Evolutionary conservation across 1,140 invertebrate species (phyloP).

Genomic region (Pentalonia nigronervosa): DNA sequence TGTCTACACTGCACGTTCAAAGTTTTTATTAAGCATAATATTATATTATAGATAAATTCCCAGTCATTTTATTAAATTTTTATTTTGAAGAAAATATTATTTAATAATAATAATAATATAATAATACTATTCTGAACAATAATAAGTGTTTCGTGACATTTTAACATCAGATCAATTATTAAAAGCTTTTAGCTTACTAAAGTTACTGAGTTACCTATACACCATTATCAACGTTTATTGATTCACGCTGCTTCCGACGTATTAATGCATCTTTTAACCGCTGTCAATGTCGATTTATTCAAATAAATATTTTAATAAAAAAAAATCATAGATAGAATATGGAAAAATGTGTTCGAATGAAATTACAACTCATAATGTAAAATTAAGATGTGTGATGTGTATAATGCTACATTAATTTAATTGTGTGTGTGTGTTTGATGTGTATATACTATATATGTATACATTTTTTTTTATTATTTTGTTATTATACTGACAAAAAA

Average conservation of each 20-base stretch:
- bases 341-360: neutral
- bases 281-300: neutral
- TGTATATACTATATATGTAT: neutral
- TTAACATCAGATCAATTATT: constrained; percentile 1
- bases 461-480: neutral
- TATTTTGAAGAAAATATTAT: neutral
- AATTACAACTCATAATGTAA: neutral
- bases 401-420: neutral
- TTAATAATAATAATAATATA: neutral
- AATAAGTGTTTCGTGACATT: neutral
- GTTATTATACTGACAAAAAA: neutral
- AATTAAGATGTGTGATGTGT: neutral
- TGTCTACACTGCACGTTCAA: neutral
- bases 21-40: neutral
- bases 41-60: neutral
- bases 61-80: neutral
- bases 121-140: neutral
- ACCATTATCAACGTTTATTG: neutral
- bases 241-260: neutral
- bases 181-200: neutral
- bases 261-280: neutral
- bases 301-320: neutral
- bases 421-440: neutral
- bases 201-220: neutral
- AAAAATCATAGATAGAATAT: neutral